Evolutionary conservation across 2,797 vertebrate genomes (phyloP), one percentile per base, ranked within the genome.

Genomic region (Myoxocephalus aenaeus): DNA sequence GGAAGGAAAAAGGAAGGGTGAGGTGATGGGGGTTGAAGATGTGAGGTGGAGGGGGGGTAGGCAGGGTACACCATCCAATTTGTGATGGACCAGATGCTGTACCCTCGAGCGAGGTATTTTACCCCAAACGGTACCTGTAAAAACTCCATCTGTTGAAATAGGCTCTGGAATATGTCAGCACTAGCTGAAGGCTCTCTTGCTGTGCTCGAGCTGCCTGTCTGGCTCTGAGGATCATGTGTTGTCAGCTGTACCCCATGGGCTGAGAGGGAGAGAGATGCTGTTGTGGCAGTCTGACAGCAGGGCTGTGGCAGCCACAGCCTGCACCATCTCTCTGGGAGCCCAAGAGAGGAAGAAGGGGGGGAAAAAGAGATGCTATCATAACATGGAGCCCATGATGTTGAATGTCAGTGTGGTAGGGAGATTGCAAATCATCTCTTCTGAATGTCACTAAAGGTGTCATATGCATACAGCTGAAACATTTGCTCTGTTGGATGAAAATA

Each of bases 91-190:
- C 94, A 95, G 93, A 93, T 95, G 94, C 90, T 84, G 81, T 86
- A 83, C 93, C 95, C 94, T 93, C 89, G 76, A 95, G 94, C 92
- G 36, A 92, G 84, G 90, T 91, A 92, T 92, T 94, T 93, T 93
- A 94, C 84, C 89, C 91, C 92, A 94, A 94, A 93, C 88, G 73
- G 83, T 93, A 92, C 91, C 91, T 91, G 92, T 94, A 92, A 94
- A 95, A 94, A 90, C 81, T 91, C 93, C 93, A 94, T 95, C 93
- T 96, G 94, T 93, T 94, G 81, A 90, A 93, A 91, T 81, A 84
- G 86, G 90, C 85, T 77, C 81, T 82, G 83, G 90, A 94, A 92
- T 92, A 91, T 90, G 91, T 91, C 91, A 88, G 84, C 82, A 73
- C 70, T 94, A 87, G 92, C 93, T 93, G 91, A 94, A 91, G 92